Conservation (phyloP, 1,140 invertebrate species). For the Popillia japonica region DNA sequence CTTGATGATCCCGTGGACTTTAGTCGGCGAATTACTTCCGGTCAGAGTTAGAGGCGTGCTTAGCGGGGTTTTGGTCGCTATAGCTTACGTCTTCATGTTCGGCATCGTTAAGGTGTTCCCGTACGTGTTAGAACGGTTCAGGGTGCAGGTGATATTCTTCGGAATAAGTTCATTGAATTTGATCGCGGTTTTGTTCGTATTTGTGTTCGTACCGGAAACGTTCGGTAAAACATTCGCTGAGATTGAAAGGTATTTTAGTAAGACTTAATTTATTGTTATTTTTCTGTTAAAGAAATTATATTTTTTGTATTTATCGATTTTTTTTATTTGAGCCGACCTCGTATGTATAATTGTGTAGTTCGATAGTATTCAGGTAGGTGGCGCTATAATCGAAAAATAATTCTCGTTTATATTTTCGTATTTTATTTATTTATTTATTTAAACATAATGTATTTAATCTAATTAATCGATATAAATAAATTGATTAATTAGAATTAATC, state of each 20-base stretch:
- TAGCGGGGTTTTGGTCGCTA: slow-evolving; percentile 66
- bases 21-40: slow-evolving; percentile 65
- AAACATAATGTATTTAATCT: too few relatives aligned
- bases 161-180: slow-evolving; percentile 69
- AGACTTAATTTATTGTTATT: neutral
- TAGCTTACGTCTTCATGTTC: slow-evolving; percentile 73
- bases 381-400: too few relatives aligned
- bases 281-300: too few relatives aligned
- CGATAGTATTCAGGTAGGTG: too few relatives aligned
- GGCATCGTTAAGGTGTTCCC: slow-evolving; percentile 71
- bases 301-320: too few relatives aligned
- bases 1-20: slow-evolving; percentile 71
- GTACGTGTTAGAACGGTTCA: slow-evolving; percentile 62
- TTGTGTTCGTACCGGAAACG: slow-evolving; percentile 76
- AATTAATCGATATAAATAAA: too few relatives aligned
- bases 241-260: slow-evolving; percentile 61
- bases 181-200: slow-evolving; percentile 66
- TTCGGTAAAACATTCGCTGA: slow-evolving; percentile 71
- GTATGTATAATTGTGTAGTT: too few relatives aligned
- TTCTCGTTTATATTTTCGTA: too few relatives aligned
- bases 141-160: slow-evolving; percentile 67
- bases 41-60: slow-evolving; percentile 65
- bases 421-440: too few relatives aligned
- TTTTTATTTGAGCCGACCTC: too few relatives aligned
- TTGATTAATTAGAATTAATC: too few relatives aligned